Evolutionary conservation across 2,113 vertebrate species (phyloP).

Genomic region (Rhea pennata): DNA sequence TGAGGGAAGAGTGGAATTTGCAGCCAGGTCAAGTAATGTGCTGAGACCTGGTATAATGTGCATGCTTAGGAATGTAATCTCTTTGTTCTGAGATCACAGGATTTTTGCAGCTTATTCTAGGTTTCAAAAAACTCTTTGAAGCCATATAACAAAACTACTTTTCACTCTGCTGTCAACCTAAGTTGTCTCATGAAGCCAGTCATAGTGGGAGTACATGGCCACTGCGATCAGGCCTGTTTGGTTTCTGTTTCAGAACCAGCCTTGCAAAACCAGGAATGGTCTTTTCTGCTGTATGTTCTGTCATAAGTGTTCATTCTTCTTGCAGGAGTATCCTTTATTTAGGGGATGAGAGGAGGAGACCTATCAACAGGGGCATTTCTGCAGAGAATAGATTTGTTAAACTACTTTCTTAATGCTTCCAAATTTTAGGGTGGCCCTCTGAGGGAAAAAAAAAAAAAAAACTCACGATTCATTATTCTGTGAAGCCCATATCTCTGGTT

Average conservation of each 20-base stretch:
- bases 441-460: background rate
- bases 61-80: too few relatives aligned
- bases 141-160: background rate
- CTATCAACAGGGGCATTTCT: background rate
- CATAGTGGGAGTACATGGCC: accelerated
- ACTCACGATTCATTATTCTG: background rate
- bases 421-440: background rate
- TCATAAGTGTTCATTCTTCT: background rate
- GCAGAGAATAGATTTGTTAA: background rate
- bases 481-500: background rate
- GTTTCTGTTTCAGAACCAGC: background rate
- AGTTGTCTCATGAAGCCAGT: background rate
- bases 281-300: background rate
- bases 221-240: background rate
- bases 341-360: background rate
- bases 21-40: background rate
- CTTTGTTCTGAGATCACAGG: background rate
- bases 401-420: background rate
- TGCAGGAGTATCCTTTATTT: background rate
- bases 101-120: background rate
- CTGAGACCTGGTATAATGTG: background rate
- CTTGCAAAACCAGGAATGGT: background rate
- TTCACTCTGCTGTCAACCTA: background rate
- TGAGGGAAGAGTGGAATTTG: background rate
- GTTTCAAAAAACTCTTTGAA: background rate